Base-by-base conservation (phyloP, 2,888 invertebrate species). In the Idaea aversata region DNA sequence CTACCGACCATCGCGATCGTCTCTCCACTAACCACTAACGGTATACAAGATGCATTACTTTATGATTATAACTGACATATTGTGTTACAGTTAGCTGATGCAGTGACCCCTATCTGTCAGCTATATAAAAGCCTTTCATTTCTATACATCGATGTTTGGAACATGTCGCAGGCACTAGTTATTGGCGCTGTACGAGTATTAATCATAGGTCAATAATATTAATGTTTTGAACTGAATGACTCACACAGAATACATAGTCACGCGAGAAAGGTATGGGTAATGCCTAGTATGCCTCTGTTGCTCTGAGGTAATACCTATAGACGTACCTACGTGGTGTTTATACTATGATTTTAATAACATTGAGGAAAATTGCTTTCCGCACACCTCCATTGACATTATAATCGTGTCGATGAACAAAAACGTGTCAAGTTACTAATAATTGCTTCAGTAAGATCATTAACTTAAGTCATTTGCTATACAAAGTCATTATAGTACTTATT, bases 41-140 rank as follows among this genome's bases (percentile, higher is more conserved):
- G 70, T 65, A 64, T 59, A 65, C 66, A 65, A 67, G 68, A 68
- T 73, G 73, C 72, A 73, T 72, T 71, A 70, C 68, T 70, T 65
- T 63, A 63, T 69, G 67, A 70, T 67, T 70, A 70, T 63, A 57
- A 65, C 66, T 70, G 68, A 72, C 70, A 65, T 15, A 58, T 58
- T 70, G 65, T 65, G 64, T 38, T 72, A 73, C 73, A 71, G 72
- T 70, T 69, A 70, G 61, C 61, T 25, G 64, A 62, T 73, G 73
- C 73, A 72, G 70, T 67, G 73, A 63, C 70, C 70, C 62, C 64
- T 57, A 67, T 67, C 70, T 67, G 70, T 70, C 70, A 67, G 57
- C 66, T 65, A 68, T 59, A 38, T 10, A 10, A 38, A 38, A 38
- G 10, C 47, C 47, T 47, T 47, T 47, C 47, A 47, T 47, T 5